These are phyloP conservation scores for Drosophila macrothrix DNA, from an alignment of 2,888 invertebrate species.

Conservation along the genomic window DNA sequence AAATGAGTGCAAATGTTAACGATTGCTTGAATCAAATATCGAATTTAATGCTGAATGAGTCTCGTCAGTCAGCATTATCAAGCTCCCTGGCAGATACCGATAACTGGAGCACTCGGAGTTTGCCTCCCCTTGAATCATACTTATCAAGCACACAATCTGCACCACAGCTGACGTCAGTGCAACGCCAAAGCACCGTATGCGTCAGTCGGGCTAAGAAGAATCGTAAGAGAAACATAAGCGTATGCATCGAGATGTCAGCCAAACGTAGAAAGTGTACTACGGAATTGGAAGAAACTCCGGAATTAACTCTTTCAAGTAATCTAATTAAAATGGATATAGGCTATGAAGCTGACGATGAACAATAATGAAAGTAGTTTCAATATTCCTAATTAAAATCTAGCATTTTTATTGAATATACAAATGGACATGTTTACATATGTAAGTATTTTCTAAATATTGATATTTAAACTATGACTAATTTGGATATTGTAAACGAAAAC, in stretches of 20 bases:
- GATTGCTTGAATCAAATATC: slow-evolving; percentile 19
- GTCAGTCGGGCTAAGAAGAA: neutral
- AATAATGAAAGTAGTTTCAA: neutral
- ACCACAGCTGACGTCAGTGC: slow-evolving; percentile 8
- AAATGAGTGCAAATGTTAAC: slow-evolving; percentile 14
- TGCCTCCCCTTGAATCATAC: neutral
- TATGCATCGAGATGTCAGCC: neutral
- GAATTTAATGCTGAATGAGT: slow-evolving; percentile 4
- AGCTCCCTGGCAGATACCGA: neutral
- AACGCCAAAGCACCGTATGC: neutral
- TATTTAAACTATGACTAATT: neutral
- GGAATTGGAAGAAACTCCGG: neutral
- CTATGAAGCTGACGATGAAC: slow-evolving; percentile 39
- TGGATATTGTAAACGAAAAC: neutral
- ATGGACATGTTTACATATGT: neutral
- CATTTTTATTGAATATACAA: too few species aligned
- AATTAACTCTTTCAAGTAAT: fast-evolving
- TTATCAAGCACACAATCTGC: slow-evolving; percentile 16
- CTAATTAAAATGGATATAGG: slow-evolving; percentile 5
- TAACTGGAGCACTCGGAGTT: neutral
- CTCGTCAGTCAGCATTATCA: neutral
- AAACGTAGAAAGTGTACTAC: slow-evolving; percentile 11
- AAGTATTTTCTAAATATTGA: neutral
- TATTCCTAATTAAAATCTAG: too few species aligned
- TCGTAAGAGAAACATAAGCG: slow-evolving; percentile 9